Evolutionary conservation across 2,113 vertebrate species (phyloP).

Genomic region (Strigops habroptila): DNA sequence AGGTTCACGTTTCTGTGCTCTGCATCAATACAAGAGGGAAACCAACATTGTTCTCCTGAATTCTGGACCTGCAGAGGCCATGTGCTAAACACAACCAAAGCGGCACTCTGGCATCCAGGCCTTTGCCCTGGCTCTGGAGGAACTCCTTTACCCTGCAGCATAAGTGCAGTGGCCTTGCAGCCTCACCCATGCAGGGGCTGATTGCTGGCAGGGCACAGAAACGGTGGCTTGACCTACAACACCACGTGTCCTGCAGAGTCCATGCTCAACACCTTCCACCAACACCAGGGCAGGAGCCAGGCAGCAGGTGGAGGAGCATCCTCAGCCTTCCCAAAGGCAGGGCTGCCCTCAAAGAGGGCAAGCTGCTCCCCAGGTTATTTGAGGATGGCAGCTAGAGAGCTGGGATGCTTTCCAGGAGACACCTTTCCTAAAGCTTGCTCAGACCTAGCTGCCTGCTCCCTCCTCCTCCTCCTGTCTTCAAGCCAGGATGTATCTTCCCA

Average conservation of each 20-base stretch:
- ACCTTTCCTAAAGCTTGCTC: not conserved
- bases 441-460: not conserved
- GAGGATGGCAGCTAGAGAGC: not conserved
- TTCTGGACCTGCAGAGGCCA: not conserved
- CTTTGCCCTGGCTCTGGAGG: not conserved
- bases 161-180: not conserved
- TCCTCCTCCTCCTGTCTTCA: not conserved
- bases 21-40: not conserved
- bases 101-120: not conserved
- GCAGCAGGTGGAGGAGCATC: not conserved
- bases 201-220: not conserved
- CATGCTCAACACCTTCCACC: not conserved
- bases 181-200: not conserved
- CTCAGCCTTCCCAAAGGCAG: not conserved
- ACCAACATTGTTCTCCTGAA: not conserved
- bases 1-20: not conserved
- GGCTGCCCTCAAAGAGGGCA: not conserved
- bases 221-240: no score
- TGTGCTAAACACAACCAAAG: not conserved
- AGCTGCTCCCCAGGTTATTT: not conserved
- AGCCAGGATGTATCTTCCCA: not conserved
- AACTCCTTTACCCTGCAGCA: not conserved
- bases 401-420: not conserved
- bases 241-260: fast-evolving
- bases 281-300: not conserved